Conservation (phyloP, 2,113 vertebrate species). For the Scolopax mira region DNA sequence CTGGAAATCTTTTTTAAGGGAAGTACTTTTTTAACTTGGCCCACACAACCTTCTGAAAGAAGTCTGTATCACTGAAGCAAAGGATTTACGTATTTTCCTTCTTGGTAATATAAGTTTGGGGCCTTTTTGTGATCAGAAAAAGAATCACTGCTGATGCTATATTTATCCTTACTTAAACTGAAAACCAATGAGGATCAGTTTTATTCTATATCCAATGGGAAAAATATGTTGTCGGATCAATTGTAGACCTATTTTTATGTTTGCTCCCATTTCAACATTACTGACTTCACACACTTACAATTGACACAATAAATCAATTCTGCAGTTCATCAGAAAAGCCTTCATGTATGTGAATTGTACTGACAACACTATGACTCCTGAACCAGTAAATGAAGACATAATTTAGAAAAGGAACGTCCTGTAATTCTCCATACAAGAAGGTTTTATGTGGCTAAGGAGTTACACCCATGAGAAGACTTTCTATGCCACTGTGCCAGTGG, state of each 20-base stretch:
- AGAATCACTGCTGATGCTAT: background rate
- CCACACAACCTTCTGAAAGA: background rate
- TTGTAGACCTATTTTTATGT: background rate
- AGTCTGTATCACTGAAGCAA: background rate
- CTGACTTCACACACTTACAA: background rate
- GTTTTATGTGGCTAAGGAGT: background rate
- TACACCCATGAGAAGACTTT: background rate
- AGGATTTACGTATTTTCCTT: background rate
- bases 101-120: background rate
- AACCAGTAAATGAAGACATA: background rate
- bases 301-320: background rate
- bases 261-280: background rate
- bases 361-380: background rate
- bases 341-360: rapidly evolving
- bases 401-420: background rate
- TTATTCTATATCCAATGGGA: background rate
- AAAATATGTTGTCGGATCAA: background rate
- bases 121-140: background rate
- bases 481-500: background rate
- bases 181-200: background rate
- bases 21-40: background rate
- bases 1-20: background rate
- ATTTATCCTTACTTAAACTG: background rate
- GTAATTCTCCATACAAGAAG: background rate
- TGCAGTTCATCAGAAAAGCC: background rate